Evolutionary conservation across 2,888 invertebrate genomes (phyloP), one percentile per base, ranked within the genome.

Genomic region (Euplexia lucipara): DNA sequence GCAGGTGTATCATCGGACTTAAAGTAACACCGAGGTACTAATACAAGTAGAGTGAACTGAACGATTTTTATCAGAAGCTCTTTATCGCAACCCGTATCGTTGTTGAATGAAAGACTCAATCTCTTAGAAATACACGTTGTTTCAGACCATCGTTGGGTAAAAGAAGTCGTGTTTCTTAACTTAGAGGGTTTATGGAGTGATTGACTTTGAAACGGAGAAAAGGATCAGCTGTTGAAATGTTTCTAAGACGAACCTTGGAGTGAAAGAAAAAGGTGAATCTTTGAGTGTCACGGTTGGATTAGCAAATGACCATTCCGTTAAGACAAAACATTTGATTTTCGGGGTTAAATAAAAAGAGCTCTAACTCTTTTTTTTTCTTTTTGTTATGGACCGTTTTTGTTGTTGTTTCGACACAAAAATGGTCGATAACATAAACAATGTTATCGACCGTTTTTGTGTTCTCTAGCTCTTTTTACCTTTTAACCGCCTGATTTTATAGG

Each of bases 41-140:
- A 69, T 78, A 52, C 58, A n/a, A 20, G 47, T 41, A 41, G 39
- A 66, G 49, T 45, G 49, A 70, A 58, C 10, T 14, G n/a, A 42
- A 52, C 20, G 14, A 39, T 47, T 70, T 63, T 34, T 16, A 70
- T 58, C 58, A 34, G 2, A 45, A 47, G 16, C 32, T 41, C 58
- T 51, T 41, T 48, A 56, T 74, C 37, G 18, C 18, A 4, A 58
- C 22, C 41, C 44, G 34, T 65, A 77, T 56, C 56, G n/a, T 39
- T 61, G 39, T 41, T 37, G 45, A 59, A 49, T 6, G 48, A 44
- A 68, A 14, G 9, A 14, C 37, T 20, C 12, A 47, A 62, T 78
- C 51, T 56, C 32, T 51, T 60, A 62, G 9, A 74, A 73, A 62
- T 32, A 57, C 48, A 56, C 34, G 8, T 20, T 60, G 9, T 44